Conservation (phyloP, 92 coral and sea anemone species). For the Porites rus region DNA sequence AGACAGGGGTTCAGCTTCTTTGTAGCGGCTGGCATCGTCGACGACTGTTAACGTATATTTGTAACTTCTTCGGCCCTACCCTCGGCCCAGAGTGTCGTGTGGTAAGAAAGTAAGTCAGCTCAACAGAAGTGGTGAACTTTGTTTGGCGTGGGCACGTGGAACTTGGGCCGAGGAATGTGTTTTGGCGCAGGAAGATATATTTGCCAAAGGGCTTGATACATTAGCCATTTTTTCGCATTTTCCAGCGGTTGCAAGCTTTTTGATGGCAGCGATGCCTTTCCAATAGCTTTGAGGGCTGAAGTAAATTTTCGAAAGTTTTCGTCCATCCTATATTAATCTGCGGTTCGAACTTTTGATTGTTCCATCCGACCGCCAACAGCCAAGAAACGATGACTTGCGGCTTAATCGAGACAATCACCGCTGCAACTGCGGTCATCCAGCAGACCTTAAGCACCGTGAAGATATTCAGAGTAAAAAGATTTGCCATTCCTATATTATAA, state of each 20-base stretch:
- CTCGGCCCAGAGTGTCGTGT: conserved; percentile 12
- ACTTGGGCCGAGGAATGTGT: conserved; percentile 24
- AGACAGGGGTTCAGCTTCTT: conserved; percentile 18
- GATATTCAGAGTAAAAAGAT: too few relatives aligned
- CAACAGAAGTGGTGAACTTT: not conserved
- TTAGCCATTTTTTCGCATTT: conserved; percentile 23
- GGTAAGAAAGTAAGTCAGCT: conserved; percentile 18
- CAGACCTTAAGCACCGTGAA: too few relatives aligned
- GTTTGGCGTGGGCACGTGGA: conserved; percentile 34
- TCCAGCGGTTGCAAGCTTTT: conserved; percentile 38
- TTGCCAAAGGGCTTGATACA: conserved; percentile 46
- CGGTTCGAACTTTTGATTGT: too few relatives aligned
- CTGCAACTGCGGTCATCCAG: too few relatives aligned
- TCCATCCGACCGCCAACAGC: too few relatives aligned
- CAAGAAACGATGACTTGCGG: too few relatives aligned
- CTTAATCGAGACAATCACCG: too few relatives aligned
- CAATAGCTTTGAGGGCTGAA: conserved; percentile 46
- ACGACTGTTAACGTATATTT: conserved; percentile 23
- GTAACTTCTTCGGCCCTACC: not conserved
- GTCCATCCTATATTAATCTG: not conserved
- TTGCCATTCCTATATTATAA: not conserved
- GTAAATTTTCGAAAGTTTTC: conserved; percentile 18
- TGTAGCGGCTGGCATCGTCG: conserved; percentile 24
- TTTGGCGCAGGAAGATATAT: conserved; percentile 32
- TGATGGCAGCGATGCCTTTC: conserved; percentile 25